phyloP scores from a whole-genome alignment of 1,140 invertebrate species.

The Drosophila varians region DNA sequence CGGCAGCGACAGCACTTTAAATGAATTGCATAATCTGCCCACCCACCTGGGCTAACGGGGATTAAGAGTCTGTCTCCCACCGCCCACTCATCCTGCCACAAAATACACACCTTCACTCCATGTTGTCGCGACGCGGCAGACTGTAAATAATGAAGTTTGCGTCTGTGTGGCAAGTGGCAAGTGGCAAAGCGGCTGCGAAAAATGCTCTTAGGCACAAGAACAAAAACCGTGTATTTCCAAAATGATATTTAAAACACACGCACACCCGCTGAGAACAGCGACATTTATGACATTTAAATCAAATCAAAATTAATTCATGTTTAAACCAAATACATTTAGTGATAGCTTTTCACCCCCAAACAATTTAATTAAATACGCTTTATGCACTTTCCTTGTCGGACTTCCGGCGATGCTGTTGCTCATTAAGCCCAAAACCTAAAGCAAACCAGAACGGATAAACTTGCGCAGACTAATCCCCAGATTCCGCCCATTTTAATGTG shows the following conservation, averaged over 20 bases:
- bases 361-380: slow-evolving; percentile 42
- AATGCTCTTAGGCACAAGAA: slow-evolving; percentile 57
- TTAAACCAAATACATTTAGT: no score
- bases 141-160: slow-evolving; percentile 81
- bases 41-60: slow-evolving; percentile 19
- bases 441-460: background rate
- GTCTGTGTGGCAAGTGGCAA: slow-evolving; percentile 55
- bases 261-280: slow-evolving; percentile 5
- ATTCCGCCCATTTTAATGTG: slow-evolving; percentile 45
- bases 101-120: slow-evolving; percentile 26
- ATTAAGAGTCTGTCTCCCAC: slow-evolving; percentile 53
- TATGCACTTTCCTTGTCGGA: slow-evolving; percentile 24
- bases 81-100: background rate
- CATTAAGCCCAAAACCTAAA: slow-evolving; percentile 43
- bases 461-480: slow-evolving; percentile 13
- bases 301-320: slow-evolving; percentile 16
- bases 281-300: slow-evolving; percentile 49
- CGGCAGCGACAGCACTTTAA: slow-evolving; percentile 48
- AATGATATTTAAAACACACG: slow-evolving; percentile 3
- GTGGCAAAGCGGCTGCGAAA: slow-evolving; percentile 18
- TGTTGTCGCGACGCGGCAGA: slow-evolving; percentile 74
- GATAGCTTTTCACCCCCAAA: background rate
- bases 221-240: slow-evolving; percentile 15
- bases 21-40: slow-evolving; percentile 74
- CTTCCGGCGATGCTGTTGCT: slow-evolving; percentile 4